phyloP scores from a whole-genome alignment of 2,888 invertebrate genomes.

The Andrena bucephala region DNA sequence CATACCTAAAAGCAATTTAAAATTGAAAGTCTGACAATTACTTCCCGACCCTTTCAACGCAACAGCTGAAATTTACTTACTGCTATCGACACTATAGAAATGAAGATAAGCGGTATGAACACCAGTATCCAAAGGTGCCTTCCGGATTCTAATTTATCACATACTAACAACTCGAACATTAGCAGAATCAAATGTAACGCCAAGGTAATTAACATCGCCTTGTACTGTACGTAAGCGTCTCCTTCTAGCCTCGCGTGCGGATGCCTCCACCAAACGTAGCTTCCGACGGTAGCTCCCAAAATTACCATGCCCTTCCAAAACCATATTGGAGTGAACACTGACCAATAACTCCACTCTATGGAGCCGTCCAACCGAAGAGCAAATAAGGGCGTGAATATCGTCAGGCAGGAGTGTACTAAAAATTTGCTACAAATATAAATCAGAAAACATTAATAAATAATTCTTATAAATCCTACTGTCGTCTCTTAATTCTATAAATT shows the following conservation, averaged over 20 bases:
- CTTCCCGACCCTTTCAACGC: background rate
- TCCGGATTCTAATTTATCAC: slow-evolving; percentile 96
- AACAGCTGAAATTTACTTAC: slow-evolving; percentile 87
- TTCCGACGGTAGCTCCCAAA: slow-evolving; percentile 95
- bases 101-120: slow-evolving; percentile 98
- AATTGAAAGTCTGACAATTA: background rate
- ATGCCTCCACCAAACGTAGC: slow-evolving; percentile 97
- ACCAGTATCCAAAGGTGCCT: slow-evolving; percentile 96
- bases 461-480: background rate
- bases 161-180: slow-evolving; percentile 98
- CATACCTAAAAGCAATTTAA: slow-evolving; percentile 83
- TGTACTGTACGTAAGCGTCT: slow-evolving; percentile 98
- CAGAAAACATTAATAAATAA: slow-evolving; percentile 28
- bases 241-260: slow-evolving; percentile 98
- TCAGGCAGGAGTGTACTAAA: slow-evolving; percentile 96
- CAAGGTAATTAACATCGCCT: slow-evolving; percentile 98
- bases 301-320: slow-evolving; percentile 98
- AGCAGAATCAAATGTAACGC: slow-evolving; percentile 97
- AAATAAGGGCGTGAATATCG: slow-evolving; percentile 96
- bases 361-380: slow-evolving; percentile 95
- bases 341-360: slow-evolving; percentile 97
- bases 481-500: background rate
- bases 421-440: slow-evolving; percentile 92
- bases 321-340: slow-evolving; percentile 98
- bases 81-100: slow-evolving; percentile 98